phyloP scores from a whole-genome alignment of 2,888 invertebrate species.

The Orthonevra nobilis region DNA sequence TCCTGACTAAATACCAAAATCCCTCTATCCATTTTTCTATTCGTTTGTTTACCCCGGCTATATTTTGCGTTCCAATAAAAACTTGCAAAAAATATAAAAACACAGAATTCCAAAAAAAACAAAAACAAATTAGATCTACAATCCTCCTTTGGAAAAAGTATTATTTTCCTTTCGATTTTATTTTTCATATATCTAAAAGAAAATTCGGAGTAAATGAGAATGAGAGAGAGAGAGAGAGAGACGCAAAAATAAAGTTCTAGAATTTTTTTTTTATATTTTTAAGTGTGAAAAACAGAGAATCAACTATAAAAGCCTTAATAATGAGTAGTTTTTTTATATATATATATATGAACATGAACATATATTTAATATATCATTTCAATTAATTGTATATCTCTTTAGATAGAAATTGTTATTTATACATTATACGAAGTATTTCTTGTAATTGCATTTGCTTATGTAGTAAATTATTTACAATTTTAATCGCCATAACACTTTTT shows the following conservation, averaged over 20 bases:
- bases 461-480: slow-evolving; percentile 3
- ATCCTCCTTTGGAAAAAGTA: slow-evolving; percentile 50
- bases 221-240: background rate
- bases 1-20: slow-evolving; percentile 69
- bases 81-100: too few relatives aligned
- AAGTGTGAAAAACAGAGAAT: slow-evolving; percentile 15
- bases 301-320: slow-evolving; percentile 58
- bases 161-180: slow-evolving; percentile 36
- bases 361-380: slow-evolving; percentile 12
- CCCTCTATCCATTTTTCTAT: slow-evolving; percentile 13
- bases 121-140: slow-evolving; percentile 13
- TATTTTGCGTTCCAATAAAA: too few relatives aligned
- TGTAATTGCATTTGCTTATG: slow-evolving; percentile 29
- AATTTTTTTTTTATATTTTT: slow-evolving; percentile 18
- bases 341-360: slow-evolving; percentile 18
- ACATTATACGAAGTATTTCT: slow-evolving; percentile 24
- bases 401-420: slow-evolving; percentile 59
- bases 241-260: background rate
- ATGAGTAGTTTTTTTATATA: slow-evolving; percentile 32
- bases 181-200: slow-evolving; percentile 26
- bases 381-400: slow-evolving; percentile 38
- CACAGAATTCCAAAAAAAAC: slow-evolving; percentile 48
- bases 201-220: slow-evolving; percentile 1
- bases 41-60: too few relatives aligned
- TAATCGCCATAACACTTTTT: slow-evolving; percentile 46